These are phyloP conservation scores for Ascaphus truei DNA, from an alignment of 2,113 vertebrate genomes.

Conservation along the genomic window DNA sequence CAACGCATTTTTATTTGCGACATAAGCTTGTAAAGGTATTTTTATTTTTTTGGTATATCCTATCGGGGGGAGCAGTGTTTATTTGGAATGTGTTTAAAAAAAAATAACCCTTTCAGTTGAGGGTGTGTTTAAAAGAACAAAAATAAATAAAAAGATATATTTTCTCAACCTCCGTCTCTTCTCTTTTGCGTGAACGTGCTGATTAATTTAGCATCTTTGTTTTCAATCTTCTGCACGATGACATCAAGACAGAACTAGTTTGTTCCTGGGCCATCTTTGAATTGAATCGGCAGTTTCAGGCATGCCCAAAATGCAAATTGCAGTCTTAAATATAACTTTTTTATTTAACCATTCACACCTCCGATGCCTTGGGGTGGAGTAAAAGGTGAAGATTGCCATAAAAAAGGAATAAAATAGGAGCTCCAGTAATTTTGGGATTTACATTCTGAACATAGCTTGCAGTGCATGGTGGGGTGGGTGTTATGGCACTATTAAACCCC, in stretches of 20 bases:
- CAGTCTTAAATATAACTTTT: no score
- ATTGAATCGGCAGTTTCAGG: neutral
- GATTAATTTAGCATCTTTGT: neutral
- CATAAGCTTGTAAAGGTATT: neutral
- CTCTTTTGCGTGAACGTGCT: no score
- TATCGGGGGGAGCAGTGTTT: neutral
- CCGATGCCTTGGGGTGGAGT: no score
- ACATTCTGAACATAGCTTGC: no score
- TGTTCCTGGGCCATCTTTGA: neutral
- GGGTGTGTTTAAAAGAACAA: neutral
- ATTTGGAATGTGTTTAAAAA: no score
- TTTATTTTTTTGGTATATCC: neutral
- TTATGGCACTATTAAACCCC: no score
- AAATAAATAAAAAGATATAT: neutral
- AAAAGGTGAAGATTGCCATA: no score
- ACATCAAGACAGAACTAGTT: neutral
- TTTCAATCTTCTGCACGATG: no score
- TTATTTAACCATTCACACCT: no score
- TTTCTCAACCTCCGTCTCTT: neutral
- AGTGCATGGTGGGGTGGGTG: no score
- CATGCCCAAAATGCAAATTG: neutral
- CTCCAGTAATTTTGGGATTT: no score
- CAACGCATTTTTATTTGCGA: neutral
- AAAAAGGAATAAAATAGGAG: no score
- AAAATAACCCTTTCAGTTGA: neutral